A percentile compares a stretch with the other conserved stretches of the same genome.
These are phyloP conservation scores for Amphipoea oculea DNA, from an alignment of 2,888 invertebrate species.

Conservation along the genomic window DNA sequence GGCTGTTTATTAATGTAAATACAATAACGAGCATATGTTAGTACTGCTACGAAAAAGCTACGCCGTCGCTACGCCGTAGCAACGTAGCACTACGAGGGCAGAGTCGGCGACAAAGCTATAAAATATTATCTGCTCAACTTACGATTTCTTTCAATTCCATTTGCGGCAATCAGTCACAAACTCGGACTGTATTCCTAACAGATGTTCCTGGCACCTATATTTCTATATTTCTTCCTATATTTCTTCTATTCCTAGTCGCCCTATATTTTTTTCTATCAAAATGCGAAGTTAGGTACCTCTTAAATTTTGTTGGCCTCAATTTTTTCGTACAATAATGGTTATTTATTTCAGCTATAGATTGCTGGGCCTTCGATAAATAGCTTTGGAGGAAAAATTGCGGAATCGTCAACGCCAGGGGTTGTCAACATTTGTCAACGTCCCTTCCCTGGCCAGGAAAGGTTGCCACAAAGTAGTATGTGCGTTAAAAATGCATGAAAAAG, in stretches of 20 bases:
- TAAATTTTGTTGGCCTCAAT: slow-evolving; percentile 27
- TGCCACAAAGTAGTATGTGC: slow-evolving; percentile 34
- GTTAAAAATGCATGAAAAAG: slow-evolving; percentile 46
- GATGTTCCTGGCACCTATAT: slow-evolving; percentile 30
- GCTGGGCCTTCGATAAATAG: slow-evolving; percentile 32
- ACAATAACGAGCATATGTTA: slow-evolving; percentile 23
- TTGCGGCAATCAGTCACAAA: slow-evolving; percentile 45
- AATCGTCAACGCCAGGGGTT: slow-evolving; percentile 52
- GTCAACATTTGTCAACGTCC: slow-evolving; percentile 67
- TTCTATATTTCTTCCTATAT: slow-evolving; percentile 45
- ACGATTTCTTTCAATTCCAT: slow-evolving; percentile 53
- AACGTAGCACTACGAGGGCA: slow-evolving; percentile 35
- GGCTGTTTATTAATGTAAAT: slow-evolving; percentile 1
- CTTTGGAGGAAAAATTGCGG: slow-evolving; percentile 41
- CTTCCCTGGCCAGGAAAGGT: slow-evolving; percentile 35
- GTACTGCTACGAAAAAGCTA: slow-evolving; percentile 24
- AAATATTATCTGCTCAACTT: slow-evolving; percentile 53
- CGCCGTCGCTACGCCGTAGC: slow-evolving; percentile 48
- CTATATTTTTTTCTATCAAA: slow-evolving; percentile 19
- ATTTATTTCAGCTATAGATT: slow-evolving; percentile 46
- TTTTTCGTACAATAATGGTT: slow-evolving; percentile 48
- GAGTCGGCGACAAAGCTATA: slow-evolving; percentile 24
- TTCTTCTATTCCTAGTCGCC: slow-evolving; percentile 22
- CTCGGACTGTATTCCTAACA: slow-evolving; percentile 23
- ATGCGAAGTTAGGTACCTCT: neutral